Evolutionary conservation across 1,140 invertebrate species (phyloP).

Genomic region (Drosophila baimaii): DNA sequence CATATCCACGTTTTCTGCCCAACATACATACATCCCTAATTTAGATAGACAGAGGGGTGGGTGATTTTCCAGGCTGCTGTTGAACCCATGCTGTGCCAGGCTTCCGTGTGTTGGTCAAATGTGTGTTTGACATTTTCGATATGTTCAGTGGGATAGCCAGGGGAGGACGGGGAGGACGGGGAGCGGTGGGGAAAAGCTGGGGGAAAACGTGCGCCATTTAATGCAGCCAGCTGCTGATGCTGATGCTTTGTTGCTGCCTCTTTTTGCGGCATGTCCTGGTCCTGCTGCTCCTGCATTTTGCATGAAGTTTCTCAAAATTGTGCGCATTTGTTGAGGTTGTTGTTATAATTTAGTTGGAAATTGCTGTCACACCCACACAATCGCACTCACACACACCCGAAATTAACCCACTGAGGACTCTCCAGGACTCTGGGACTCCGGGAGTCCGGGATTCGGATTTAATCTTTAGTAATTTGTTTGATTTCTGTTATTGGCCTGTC

Average conservation of each 20-base stretch:
- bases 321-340: slow-evolving; percentile 75
- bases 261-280: slow-evolving; percentile 52
- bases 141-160: slow-evolving; percentile 46
- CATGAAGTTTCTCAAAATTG: slow-evolving; percentile 78
- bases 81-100: slow-evolving; percentile 41
- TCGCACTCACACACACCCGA: slow-evolving; percentile 4
- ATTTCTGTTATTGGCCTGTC: slow-evolving; percentile 38
- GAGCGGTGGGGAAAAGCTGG: slow-evolving; percentile 11
- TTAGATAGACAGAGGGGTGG: slow-evolving; percentile 8
- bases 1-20: neutral
- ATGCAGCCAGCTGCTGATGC: slow-evolving; percentile 60
- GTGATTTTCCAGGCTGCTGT: slow-evolving; percentile 15
- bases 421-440: neutral
- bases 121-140: slow-evolving; percentile 80
- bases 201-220: slow-evolving; percentile 69
- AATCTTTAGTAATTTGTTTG: slow-evolving; percentile 39
- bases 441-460: neutral
- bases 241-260: slow-evolving; percentile 44
- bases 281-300: slow-evolving; percentile 70
- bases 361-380: slow-evolving; percentile 61
- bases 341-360: slow-evolving; percentile 80
- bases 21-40: slow-evolving; percentile 15
- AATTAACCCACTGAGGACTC: slow-evolving; percentile 66
- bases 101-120: slow-evolving; percentile 67
- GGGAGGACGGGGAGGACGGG: neutral